phyloP scores from a whole-genome alignment of 1,140 invertebrate genomes.

The Bombus sylvicola region DNA sequence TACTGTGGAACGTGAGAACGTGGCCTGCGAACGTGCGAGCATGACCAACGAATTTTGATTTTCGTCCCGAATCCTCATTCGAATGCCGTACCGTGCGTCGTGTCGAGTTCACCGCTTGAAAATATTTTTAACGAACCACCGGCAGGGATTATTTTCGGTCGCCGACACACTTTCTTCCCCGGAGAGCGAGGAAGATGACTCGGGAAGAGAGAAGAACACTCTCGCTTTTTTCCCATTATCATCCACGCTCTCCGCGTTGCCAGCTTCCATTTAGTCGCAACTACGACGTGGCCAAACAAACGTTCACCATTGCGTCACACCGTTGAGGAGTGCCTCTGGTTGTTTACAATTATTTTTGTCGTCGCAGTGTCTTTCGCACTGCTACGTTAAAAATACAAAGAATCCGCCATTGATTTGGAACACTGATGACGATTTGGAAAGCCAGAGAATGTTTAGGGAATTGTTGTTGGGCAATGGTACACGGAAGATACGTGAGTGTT shows the following conservation, averaged over 20 bases:
- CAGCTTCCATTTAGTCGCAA: not conserved
- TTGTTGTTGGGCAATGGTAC: no score
- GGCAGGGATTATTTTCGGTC: conserved; percentile 38
- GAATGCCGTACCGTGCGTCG: not conserved
- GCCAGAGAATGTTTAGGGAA: no score
- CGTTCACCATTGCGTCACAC: conserved; percentile 16
- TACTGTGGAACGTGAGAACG: no score
- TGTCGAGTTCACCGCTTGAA: not conserved
- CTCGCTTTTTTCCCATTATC: conserved; percentile 33
- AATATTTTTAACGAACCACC: conserved; percentile 41
- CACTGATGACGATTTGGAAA: no score
- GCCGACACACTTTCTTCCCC: conserved; percentile 33
- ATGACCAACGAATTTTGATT: no score
- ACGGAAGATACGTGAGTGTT: no score
- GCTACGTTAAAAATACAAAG: not conserved
- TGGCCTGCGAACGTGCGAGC: no score
- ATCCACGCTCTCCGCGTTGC: not conserved
- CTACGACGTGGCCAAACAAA: conserved; percentile 19
- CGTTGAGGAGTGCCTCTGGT: conserved; percentile 15
- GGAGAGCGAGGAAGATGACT: not conserved
- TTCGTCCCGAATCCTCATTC: no score
- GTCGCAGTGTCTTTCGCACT: not conserved
- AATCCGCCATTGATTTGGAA: no score
- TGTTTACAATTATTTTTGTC: conserved; percentile 37
- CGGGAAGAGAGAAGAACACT: conserved; percentile 10